phyloP scores from a whole-genome alignment of 1,140 invertebrate species.

The Glomeris maerens region DNA sequence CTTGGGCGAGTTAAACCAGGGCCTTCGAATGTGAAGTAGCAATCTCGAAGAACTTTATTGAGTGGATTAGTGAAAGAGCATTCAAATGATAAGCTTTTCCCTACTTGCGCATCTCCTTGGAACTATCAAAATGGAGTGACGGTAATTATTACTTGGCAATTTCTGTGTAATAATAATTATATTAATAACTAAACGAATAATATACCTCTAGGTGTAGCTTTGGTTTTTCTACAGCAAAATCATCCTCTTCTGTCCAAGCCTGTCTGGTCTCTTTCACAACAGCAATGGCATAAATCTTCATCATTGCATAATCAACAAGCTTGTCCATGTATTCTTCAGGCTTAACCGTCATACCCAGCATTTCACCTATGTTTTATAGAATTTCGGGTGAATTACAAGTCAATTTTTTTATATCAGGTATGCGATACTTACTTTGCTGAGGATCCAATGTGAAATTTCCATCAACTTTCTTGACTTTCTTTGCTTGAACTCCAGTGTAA shows the following conservation, averaged over 20 bases:
- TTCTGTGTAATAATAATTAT: slow-evolving; percentile 9
- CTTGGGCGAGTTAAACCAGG: slow-evolving; percentile 45
- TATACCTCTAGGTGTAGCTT: slow-evolving; percentile 38
- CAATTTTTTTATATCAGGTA: neutral
- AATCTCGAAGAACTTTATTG: slow-evolving; percentile 41
- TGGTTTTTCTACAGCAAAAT: slow-evolving; percentile 55
- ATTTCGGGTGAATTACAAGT: neutral
- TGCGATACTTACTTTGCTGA: slow-evolving; percentile 2
- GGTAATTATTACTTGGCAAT: slow-evolving; percentile 1
- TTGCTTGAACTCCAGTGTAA: slow-evolving; percentile 56
- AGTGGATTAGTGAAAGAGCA: slow-evolving; percentile 55
- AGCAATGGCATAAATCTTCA: slow-evolving; percentile 54
- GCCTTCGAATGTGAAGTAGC: slow-evolving; percentile 50
- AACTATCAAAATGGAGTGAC: slow-evolving; percentile 16
- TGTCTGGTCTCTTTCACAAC: slow-evolving; percentile 54
- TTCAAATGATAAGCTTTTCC: slow-evolving; percentile 36
- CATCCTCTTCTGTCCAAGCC: slow-evolving; percentile 57
- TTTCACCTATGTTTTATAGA: slow-evolving; percentile 36
- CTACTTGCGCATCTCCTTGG: slow-evolving; percentile 35
- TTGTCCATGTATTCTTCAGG: slow-evolving; percentile 52
- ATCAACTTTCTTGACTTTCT: slow-evolving; percentile 49
- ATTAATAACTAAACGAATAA: neutral
- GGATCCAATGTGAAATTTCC: slow-evolving; percentile 43
- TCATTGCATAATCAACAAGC: slow-evolving; percentile 56
- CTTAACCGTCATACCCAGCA: slow-evolving; percentile 40